Base-by-base conservation (phyloP, 2,888 invertebrate genomes). In the Andrena fulva region DNA sequence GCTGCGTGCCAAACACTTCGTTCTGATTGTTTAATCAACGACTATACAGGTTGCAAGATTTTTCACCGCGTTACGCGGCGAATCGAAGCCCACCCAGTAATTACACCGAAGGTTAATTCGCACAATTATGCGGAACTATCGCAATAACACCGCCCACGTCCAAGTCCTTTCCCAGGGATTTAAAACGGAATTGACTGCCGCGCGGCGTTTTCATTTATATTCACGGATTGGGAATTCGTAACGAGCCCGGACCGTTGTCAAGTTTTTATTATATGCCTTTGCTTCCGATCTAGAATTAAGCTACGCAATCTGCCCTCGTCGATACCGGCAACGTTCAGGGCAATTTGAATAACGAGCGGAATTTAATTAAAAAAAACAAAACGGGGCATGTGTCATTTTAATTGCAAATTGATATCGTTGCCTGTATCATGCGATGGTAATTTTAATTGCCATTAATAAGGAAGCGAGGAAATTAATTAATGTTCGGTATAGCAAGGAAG, bases 261-360 rank as follows among this genome's bases (percentile, higher is more conserved):
- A 60, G 42, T 75, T 82, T 80, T 80, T 66, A 82, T 82, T 75
- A 69, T 27, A 48, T 29, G 63, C 70, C 80, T 75, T 75, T 75
- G 81, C 70, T 66, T 66, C 31, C 27, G 52, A 71, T 31, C 50
- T 69, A 16, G 63, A 54, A 72, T 64, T 59, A 56, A 74, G 63
- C 68, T 50, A 20, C 64, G 67, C 60, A 54, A 80, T 78, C 54
- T 27, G 69, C 71, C 64, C 67, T 63, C 54, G 60, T 42, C 66
- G 77, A 71, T 63, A 50, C 31, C 66, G 77, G 66, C 56, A 50
- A 70, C 70, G 59, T 63, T 54, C 62, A 20, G 29, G 72, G 16
- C 24, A 74, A 74, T 74, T 68, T 66, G 67, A 78, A 78, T 78
- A 67, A 78, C 77, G 67, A 74, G 77, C 67, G 48, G 50, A 66